Evolutionary conservation across 2,113 vertebrate genomes (phyloP).

Genomic region (Heteronetta atricapilla): DNA sequence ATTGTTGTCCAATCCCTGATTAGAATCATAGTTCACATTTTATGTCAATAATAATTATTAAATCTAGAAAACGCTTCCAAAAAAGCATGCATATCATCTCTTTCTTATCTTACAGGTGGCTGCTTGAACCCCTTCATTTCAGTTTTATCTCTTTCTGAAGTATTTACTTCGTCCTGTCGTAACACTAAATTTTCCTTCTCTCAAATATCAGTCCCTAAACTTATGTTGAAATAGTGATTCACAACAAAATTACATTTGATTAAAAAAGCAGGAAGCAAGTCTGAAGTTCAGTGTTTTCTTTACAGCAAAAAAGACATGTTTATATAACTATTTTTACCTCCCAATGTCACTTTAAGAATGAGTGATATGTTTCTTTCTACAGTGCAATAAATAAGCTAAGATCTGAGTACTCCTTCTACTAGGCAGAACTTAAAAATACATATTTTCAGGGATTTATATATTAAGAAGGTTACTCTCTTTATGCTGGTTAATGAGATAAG

Average conservation of each 20-base stretch:
- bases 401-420: neutral
- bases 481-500: neutral
- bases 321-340: neutral
- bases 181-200: neutral
- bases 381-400: neutral
- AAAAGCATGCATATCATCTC: neutral
- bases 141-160: neutral
- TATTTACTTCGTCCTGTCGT: neutral
- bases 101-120: neutral
- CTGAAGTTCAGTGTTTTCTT: neutral
- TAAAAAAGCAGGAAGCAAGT: neutral
- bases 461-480: neutral
- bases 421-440: neutral
- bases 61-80: neutral
- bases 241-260: neutral
- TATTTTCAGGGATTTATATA: neutral
- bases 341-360: neutral
- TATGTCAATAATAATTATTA: neutral
- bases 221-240: neutral
- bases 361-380: neutral
- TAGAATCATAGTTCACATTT: neutral
- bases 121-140: neutral
- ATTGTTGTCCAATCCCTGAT: neutral
- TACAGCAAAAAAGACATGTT: neutral
- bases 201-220: neutral